Conservation (phyloP, 2,888 invertebrate species). For the Noctua pronuba region DNA sequence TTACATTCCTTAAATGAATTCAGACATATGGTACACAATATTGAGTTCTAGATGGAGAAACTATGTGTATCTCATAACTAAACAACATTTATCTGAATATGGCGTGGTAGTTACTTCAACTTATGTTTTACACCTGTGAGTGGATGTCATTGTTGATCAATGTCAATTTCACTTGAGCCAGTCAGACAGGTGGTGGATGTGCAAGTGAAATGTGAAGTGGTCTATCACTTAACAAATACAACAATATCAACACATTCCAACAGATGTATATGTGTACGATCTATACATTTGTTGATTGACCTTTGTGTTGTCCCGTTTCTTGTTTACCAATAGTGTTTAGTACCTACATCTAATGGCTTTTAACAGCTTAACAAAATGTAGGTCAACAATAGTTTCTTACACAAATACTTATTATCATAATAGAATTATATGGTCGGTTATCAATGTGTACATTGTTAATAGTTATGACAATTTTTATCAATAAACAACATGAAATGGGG, state of each 20-base stretch:
- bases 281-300: slow-evolving; percentile 40
- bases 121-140: not conserved
- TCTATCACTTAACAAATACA: slow-evolving; percentile 52
- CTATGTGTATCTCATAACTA: not conserved
- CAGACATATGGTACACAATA: slow-evolving; percentile 16
- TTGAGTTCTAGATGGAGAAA: slow-evolving; percentile 4
- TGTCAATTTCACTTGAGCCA: slow-evolving; percentile 26
- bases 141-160: slow-evolving; percentile 12
- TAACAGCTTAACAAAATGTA: slow-evolving; percentile 32
- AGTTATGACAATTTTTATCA: slow-evolving; percentile 47
- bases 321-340: slow-evolving; percentile 28
- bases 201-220: slow-evolving; percentile 34
- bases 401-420: slow-evolving; percentile 29
- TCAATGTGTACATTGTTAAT: slow-evolving; percentile 27
- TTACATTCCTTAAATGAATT: slow-evolving; percentile 1
- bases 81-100: not conserved
- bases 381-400: slow-evolving; percentile 30
- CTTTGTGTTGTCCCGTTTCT: slow-evolving; percentile 41
- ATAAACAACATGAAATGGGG: slow-evolving; percentile 34
- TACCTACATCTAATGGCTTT: slow-evolving; percentile 16
- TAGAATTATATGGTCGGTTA: slow-evolving; percentile 17
- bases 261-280: slow-evolving; percentile 19
- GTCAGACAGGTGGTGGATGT: slow-evolving; percentile 43
- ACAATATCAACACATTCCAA: slow-evolving; percentile 19
- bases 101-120: not conserved